Percentiles rank a stretch among this genome's conserved stretches.
Conservation (phyloP, 2,888 invertebrate genomes). For the Rhagonycha fulva region DNA sequence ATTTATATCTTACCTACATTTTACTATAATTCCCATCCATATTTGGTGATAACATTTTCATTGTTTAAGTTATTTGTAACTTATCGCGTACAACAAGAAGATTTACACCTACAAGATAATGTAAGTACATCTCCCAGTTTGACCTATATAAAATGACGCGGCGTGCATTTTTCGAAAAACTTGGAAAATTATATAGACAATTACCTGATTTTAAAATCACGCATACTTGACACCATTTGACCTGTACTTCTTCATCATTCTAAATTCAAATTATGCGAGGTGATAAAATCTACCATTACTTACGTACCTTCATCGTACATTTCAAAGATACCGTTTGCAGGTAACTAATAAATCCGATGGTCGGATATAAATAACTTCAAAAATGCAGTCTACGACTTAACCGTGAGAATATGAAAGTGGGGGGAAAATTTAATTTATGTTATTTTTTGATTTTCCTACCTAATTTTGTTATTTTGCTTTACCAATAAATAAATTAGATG, state of each 20-base stretch:
- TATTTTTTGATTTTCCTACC: too few species aligned
- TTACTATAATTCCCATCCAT: background rate
- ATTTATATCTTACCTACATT: background rate
- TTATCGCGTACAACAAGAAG: background rate
- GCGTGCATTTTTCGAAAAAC: background rate
- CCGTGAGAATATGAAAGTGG: background rate
- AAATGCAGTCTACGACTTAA: background rate
- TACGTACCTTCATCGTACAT: background rate
- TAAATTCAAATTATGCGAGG: background rate
- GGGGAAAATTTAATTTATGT: too few species aligned
- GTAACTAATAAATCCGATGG: background rate
- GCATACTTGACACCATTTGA: background rate
- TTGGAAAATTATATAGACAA: background rate
- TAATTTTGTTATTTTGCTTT: too few species aligned
- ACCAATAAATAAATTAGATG: too few species aligned
- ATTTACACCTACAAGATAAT: background rate
- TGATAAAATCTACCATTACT: background rate
- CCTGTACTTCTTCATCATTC: background rate
- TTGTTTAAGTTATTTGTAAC: background rate
- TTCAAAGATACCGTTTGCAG: background rate
- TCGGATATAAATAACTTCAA: background rate
- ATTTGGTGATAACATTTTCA: background rate
- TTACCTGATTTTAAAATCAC: background rate
- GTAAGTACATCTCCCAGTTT: background rate
- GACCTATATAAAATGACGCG: background rate